Base-by-base conservation (phyloP, 2,797 vertebrate species). In the Taeniopygia guttata region DNA sequence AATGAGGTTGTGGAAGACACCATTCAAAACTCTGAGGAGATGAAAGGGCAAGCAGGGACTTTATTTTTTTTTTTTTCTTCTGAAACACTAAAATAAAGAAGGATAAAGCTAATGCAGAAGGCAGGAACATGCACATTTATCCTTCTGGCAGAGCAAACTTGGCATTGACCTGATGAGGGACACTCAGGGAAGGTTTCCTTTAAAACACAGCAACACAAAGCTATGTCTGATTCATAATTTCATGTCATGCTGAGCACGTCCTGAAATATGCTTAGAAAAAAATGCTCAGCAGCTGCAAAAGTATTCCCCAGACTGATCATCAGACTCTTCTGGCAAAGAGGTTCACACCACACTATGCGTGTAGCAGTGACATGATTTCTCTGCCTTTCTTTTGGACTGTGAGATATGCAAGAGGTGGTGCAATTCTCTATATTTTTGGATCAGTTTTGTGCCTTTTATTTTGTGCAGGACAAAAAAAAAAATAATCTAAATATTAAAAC, bases 221-320 rank as follows among this genome's bases (percentile, higher is more conserved):
- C 3, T 36, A 0, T 29, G 16, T 5, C 30, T 84, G 59, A 66
- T 30, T 59, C 1, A 1, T 7, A 59, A 9, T 29, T 15, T 29
- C 15, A 29, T 10, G 23, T 9, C 6, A 26, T 29, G 16, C 25
- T 69, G 15, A 73, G 16, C 2, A 0, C 1, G 4, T 62, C 11
- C 16, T 54, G n/a, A 59, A 74, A 55, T 5, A 36, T 3, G 2
- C 10, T 45, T 30, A 27, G 13, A 29, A 66, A 76, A 78, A 74
- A 49, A 7, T 26, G 5, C 7, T 82, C 23, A 48, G 16, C 27
- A 51, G 7, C 12, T 85, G 17, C 59, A 23, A 48, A 77, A 49
- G 8, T 18, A 66, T 30, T n/a, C 13, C 49, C 13, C 15, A 29
- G 5, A 10, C 5, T 67, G 22, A 15, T 52, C 27, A 15, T 52